Conservation (phyloP, 2,888 invertebrate species). For the Scaeva pyrastri region DNA sequence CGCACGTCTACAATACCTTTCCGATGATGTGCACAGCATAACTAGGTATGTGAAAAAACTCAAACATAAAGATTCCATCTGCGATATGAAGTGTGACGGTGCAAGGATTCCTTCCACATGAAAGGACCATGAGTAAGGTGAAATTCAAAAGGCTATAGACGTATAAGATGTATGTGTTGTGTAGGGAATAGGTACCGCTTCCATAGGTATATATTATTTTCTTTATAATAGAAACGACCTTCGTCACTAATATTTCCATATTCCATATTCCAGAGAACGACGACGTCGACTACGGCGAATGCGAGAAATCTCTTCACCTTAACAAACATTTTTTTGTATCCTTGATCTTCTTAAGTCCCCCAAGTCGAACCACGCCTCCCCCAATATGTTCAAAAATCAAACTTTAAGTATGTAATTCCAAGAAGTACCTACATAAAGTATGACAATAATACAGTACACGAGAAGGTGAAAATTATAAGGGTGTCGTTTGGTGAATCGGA, state of each 20-base stretch:
- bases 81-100: constrained; percentile 58
- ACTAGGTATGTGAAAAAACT: constrained; percentile 48
- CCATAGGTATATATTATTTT: constrained; percentile 24
- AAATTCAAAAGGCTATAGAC: constrained; percentile 51
- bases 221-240: constrained; percentile 31
- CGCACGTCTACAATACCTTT: constrained; percentile 25
- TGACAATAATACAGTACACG: constrained; percentile 40
- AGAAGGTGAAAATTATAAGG: constrained; percentile 42
- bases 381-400: constrained; percentile 43
- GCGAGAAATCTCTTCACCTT: constrained; percentile 30
- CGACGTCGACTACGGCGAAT: constrained; percentile 17
- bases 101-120: constrained; percentile 47
- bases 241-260: constrained; percentile 50
- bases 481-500: neutral
- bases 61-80: constrained; percentile 46
- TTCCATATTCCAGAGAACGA: constrained; percentile 1
- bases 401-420: constrained; percentile 45
- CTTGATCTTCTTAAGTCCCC: constrained; percentile 35
- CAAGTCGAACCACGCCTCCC: constrained; percentile 12
- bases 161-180: constrained; percentile 27
- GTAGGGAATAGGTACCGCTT: constrained; percentile 10
- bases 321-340: neutral
- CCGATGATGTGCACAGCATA: constrained; percentile 27
- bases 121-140: constrained; percentile 33
- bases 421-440: constrained; percentile 36